Conservation (phyloP, 2,797 vertebrate species). For the Harpagifer antarcticus region DNA sequence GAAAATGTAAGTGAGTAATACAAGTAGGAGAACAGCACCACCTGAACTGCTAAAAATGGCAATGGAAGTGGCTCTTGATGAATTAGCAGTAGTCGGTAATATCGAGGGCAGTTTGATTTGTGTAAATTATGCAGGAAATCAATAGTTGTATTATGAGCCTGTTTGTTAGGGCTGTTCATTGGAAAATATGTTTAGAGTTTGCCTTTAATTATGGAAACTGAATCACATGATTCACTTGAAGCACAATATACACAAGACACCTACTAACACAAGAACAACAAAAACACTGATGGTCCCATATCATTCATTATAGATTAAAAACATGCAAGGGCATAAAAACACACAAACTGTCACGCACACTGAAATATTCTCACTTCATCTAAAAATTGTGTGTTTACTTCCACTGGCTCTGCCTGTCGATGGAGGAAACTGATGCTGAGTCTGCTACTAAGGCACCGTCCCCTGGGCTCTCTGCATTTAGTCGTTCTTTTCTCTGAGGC, state of each 20-base stretch:
- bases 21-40: constrained; percentile 35
- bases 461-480: constrained; percentile 45
- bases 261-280: constrained; percentile 53
- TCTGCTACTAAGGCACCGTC: constrained; percentile 44
- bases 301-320: constrained; percentile 76
- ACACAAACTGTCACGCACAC: constrained; percentile 40
- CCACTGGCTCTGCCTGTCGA: constrained; percentile 42
- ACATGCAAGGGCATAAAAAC: constrained; percentile 66
- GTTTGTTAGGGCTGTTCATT: constrained; percentile 36
- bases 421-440: constrained; percentile 61
- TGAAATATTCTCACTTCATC: constrained; percentile 66
- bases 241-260: constrained; percentile 44
- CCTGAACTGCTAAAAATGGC: constrained; percentile 33
- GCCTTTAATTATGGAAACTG: constrained; percentile 23
- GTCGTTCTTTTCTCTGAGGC: constrained; percentile 42
- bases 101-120: constrained; percentile 18
- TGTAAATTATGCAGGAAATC: constrained; percentile 45
- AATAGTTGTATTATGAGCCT: constrained; percentile 29
- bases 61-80: constrained; percentile 35
- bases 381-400: constrained; percentile 68
- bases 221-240: constrained; percentile 16
- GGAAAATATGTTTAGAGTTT: constrained; percentile 15
- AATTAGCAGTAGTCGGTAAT: constrained; percentile 29
- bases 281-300: constrained; percentile 48
- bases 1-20: not conserved